These are phyloP conservation scores for Saturnia pavonia DNA, from an alignment of 2,888 invertebrate genomes.

Conservation along the genomic window DNA sequence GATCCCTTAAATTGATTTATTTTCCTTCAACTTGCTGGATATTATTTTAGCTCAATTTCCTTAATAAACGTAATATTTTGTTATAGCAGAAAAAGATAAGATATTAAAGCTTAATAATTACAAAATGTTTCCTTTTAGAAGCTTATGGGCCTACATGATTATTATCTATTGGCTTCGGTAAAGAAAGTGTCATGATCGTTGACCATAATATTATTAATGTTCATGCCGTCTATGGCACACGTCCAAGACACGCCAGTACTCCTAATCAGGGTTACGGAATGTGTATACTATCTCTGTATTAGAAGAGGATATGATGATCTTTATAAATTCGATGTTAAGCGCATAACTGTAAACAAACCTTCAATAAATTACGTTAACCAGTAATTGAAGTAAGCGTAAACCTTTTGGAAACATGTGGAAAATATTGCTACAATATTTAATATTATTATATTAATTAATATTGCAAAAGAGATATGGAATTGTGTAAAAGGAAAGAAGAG, in stretches of 20 bases:
- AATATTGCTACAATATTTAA: too few relatives aligned
- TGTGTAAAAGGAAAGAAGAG: not conserved
- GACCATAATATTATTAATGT: constrained; percentile 12
- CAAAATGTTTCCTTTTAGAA: not conserved
- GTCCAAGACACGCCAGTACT: constrained; percentile 8
- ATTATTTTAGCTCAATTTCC: not conserved
- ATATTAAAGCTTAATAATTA: not conserved
- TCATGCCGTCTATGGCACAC: constrained; percentile 1
- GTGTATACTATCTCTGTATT: constrained; percentile 8
- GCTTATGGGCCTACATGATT: not conserved
- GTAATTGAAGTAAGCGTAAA: not conserved
- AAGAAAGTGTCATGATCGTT: constrained; percentile 7
- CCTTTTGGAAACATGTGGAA: not conserved
- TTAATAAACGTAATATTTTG: not conserved
- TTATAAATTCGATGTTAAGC: not conserved
- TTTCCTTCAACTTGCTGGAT: not conserved
- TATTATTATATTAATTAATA: too few relatives aligned
- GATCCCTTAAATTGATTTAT: not conserved
- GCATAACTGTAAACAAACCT: not conserved
- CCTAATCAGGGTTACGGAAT: constrained; percentile 4
- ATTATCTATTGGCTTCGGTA: not conserved
- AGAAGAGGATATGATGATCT: not conserved
- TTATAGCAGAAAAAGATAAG: not conserved
- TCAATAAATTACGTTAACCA: not conserved
- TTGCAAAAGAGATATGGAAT: not conserved